A percentile compares a stretch with the other conserved stretches of the same genome.
These are phyloP conservation scores for Eclectus roratus DNA, from an alignment of 2,113 vertebrate species.

Conservation along the genomic window DNA sequence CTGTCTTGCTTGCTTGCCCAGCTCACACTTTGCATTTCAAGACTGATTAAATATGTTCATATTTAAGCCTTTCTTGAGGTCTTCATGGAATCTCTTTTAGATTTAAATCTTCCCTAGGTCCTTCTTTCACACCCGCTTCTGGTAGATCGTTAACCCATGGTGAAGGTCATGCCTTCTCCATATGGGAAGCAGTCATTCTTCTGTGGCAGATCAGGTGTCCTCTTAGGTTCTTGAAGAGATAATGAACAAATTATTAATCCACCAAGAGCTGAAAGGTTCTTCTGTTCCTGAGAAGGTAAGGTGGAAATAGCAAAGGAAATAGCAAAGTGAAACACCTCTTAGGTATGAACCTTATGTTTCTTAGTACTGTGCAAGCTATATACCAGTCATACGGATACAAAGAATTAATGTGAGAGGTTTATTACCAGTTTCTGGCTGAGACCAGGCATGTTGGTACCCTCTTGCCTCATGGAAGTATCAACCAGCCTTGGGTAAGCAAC, in stretches of 20 bases:
- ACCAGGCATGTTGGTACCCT: background rate
- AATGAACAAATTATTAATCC: background rate
- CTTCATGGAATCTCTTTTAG: background rate
- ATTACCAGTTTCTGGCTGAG: background rate
- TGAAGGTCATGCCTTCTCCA: background rate
- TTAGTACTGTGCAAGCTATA: background rate
- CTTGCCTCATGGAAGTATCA: background rate
- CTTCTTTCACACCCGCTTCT: background rate
- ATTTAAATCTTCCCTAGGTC: background rate
- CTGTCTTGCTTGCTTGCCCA: background rate
- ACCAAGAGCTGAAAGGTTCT: background rate
- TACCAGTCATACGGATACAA: background rate
- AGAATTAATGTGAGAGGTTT: background rate
- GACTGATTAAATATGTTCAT: background rate
- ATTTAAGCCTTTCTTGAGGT: background rate
- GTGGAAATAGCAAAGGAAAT: background rate
- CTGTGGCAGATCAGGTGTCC: background rate
- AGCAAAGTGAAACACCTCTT: background rate
- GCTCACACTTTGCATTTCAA: background rate
- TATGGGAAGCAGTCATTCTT: rapidly evolving
- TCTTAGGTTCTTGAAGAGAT: rapidly evolving
- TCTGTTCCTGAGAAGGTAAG: background rate
- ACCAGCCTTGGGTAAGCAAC: background rate
- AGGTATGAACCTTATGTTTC: background rate
- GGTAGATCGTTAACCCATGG: background rate